phyloP scores from a whole-genome alignment of 2,113 vertebrate genomes.

The Urocynchramus pylzowi region DNA sequence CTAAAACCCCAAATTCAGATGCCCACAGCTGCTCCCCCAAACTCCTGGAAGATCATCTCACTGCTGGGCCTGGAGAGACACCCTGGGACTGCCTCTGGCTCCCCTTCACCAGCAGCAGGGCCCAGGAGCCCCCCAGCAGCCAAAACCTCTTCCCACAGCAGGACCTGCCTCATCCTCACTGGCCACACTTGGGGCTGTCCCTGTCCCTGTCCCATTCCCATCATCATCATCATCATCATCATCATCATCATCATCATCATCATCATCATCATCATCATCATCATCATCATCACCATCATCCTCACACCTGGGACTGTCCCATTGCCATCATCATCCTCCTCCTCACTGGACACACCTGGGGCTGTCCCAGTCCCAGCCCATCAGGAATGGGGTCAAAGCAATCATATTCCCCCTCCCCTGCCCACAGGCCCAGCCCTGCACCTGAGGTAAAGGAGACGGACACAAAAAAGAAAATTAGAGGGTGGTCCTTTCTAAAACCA shows the following conservation, averaged over 20 bases:
- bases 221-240: neutral
- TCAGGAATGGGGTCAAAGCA: neutral
- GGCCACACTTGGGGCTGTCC: neutral
- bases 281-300: rapidly evolving
- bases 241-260: neutral
- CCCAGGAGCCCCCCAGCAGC: too few species aligned
- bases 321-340: too few species aligned
- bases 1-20: too few species aligned
- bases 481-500: neutral
- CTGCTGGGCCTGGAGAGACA: neutral
- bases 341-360: neutral
- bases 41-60: too few species aligned
- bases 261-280: neutral
- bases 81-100: too few species aligned
- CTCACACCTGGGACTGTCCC: too few species aligned
- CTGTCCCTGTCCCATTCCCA: neutral
- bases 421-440: neutral
- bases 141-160: neutral
- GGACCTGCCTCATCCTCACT: neutral
- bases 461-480: neutral
- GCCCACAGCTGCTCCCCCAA: neutral
- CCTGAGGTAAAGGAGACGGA: rapidly evolving
- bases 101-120: neutral
- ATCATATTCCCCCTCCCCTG: too few species aligned
- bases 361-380: neutral